Evolutionary conservation across 2,888 invertebrate genomes (phyloP).

Genomic region (Lepidochrysops patricia): DNA sequence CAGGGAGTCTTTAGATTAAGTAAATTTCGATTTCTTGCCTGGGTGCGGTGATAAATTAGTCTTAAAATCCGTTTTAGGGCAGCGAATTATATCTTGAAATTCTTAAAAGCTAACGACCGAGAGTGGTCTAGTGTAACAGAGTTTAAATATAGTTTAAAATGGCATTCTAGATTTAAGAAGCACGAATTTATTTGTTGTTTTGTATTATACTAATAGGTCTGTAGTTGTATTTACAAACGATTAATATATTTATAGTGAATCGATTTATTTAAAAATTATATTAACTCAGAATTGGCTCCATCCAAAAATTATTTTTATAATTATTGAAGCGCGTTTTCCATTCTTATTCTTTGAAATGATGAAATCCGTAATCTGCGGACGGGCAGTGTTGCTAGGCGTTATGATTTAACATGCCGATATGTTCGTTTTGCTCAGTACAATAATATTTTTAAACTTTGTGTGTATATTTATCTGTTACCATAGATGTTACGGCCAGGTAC

Average conservation of each 20-base stretch:
- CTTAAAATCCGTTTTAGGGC: constrained; percentile 31
- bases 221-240: constrained; percentile 50
- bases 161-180: constrained; percentile 64
- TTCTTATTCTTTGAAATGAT: constrained; percentile 9
- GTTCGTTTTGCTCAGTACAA: constrained; percentile 58
- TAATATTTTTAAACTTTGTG: constrained; percentile 40
- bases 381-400: constrained; percentile 25
- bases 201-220: constrained; percentile 56
- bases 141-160: constrained; percentile 42
- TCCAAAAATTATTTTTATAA: constrained; percentile 38
- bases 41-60: constrained; percentile 47
- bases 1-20: constrained; percentile 68
- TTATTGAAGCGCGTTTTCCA: constrained; percentile 24
- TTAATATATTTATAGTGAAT: constrained; percentile 60
- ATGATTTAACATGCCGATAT: constrained; percentile 21
- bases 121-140: constrained; percentile 32
- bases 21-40: constrained; percentile 62
- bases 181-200: constrained; percentile 74
- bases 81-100: constrained; percentile 24
- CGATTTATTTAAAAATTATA: constrained; percentile 35
- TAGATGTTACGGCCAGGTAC: constrained; percentile 68
- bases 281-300: constrained; percentile 47
- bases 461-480: constrained; percentile 66
- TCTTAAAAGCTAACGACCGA: constrained; percentile 24
- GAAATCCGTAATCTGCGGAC: constrained; percentile 8